Evolutionary conservation across 2,113 vertebrate genomes (phyloP).

Genomic region (Paramisgurnus dabryanus): DNA sequence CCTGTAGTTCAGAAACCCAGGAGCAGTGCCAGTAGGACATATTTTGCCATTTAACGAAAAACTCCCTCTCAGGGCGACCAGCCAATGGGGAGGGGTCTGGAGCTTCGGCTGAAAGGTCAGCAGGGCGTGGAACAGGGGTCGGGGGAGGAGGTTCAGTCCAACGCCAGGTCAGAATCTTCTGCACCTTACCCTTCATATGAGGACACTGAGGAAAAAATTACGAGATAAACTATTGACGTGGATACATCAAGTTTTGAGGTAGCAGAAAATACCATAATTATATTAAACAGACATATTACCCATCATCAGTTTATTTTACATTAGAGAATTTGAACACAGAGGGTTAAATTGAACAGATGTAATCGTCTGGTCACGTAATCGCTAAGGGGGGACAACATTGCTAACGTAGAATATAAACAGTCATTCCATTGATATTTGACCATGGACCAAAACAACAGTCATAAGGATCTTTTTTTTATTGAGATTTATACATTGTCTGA

Average conservation of each 20-base stretch:
- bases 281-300: too few relatives aligned
- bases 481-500: too few relatives aligned
- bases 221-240: not conserved
- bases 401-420: too few relatives aligned
- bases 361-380: too few relatives aligned
- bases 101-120: conserved; percentile 80
- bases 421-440: too few relatives aligned
- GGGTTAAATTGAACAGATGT: not conserved
- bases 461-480: too few relatives aligned
- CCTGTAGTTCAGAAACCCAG: conserved; percentile 95
- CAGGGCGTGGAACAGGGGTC: conserved; percentile 86
- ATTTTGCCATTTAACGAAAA: conserved; percentile 96
- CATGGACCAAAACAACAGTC: too few relatives aligned
- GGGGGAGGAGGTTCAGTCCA: conserved; percentile 92
- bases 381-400: too few relatives aligned
- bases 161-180: conserved; percentile 97
- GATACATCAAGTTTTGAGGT: not conserved
- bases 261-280: not conserved
- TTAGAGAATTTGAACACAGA: not conserved
- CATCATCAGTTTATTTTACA: too few relatives aligned
- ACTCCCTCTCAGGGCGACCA: conserved; percentile 91
- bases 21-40: conserved; percentile 99
- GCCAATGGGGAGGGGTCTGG: conserved; percentile 88
- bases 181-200: conserved; percentile 92
- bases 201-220: conserved; percentile 78